Conservation (phyloP, 2,797 vertebrate species). For the Characodon lateralis region DNA sequence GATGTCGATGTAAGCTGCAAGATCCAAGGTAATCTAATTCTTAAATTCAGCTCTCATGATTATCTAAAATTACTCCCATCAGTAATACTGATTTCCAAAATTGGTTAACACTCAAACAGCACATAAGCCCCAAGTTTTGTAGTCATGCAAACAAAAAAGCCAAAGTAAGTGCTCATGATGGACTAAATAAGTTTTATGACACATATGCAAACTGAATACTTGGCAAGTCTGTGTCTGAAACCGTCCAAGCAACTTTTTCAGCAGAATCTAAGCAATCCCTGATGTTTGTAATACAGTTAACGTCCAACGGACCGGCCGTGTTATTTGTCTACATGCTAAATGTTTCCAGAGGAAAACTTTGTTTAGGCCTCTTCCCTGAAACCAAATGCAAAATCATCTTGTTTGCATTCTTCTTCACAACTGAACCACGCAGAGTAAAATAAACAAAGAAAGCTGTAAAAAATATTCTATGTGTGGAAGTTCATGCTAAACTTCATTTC, state of each 20-base stretch:
- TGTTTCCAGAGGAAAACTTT: constrained; percentile 66
- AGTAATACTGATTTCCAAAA: neutral
- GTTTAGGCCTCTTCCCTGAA: constrained; percentile 49
- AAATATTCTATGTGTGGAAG: constrained; percentile 15
- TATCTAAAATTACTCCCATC: neutral
- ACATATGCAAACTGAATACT: constrained; percentile 4
- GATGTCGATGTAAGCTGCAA: neutral
- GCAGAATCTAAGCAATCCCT: constrained; percentile 55
- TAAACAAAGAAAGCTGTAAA: constrained; percentile 1
- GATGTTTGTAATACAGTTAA: constrained; percentile 71
- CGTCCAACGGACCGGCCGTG: constrained; percentile 51
- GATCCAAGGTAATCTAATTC: neutral
- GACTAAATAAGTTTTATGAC: neutral
- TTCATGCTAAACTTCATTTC: neutral
- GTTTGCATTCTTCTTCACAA: constrained; percentile 24
- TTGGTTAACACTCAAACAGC: neutral
- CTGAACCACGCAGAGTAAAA: neutral
- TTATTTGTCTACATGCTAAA: constrained; percentile 63
- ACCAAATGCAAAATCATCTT: constrained; percentile 18
- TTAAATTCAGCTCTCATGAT: neutral
- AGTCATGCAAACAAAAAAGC: neutral
- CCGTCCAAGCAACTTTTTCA: constrained; percentile 28
- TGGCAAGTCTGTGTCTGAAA: constrained; percentile 4
- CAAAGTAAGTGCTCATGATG: neutral
- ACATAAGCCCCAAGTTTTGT: neutral